Evolutionary conservation across 2,888 invertebrate genomes (phyloP).

Genomic region (Rhingia campestris): DNA sequence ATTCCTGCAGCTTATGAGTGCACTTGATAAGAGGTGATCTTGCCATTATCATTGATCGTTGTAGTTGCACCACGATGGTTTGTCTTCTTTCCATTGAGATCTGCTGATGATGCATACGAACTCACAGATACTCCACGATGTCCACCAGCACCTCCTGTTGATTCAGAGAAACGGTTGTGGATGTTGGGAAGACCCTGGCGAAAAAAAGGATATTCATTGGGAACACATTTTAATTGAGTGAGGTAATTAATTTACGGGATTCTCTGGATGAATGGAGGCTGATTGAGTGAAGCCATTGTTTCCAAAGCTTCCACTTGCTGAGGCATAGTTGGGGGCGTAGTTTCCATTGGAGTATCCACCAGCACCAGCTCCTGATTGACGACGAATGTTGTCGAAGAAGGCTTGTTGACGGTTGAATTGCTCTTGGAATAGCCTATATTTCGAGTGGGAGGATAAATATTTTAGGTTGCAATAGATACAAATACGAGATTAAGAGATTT

Average conservation of each 20-base stretch:
- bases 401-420: slow-evolving; percentile 80
- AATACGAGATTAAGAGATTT: background rate
- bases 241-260: slow-evolving; percentile 83
- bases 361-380: slow-evolving; percentile 64
- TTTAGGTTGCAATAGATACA: background rate
- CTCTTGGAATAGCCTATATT: slow-evolving; percentile 77
- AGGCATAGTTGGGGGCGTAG: slow-evolving; percentile 83
- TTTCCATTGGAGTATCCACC: slow-evolving; percentile 75
- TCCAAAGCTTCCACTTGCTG: slow-evolving; percentile 84
- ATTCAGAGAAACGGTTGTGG: slow-evolving; percentile 76
- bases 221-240: slow-evolving; percentile 1
- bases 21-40: slow-evolving; percentile 85
- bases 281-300: slow-evolving; percentile 85
- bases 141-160: slow-evolving; percentile 79
- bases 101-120: slow-evolving; percentile 85
- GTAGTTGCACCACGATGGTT: slow-evolving; percentile 86
- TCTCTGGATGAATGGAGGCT: slow-evolving; percentile 85
- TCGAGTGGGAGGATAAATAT: background rate
- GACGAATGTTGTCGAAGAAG: slow-evolving; percentile 76
- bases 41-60: slow-evolving; percentile 89
- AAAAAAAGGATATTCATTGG: background rate
- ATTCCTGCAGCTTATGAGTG: slow-evolving; percentile 77
- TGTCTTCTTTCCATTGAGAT: slow-evolving; percentile 85
- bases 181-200: slow-evolving; percentile 79
- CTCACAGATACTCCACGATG: slow-evolving; percentile 86